Conservation (phyloP, 2,888 invertebrate species). For the Hybos culiciformis region DNA sequence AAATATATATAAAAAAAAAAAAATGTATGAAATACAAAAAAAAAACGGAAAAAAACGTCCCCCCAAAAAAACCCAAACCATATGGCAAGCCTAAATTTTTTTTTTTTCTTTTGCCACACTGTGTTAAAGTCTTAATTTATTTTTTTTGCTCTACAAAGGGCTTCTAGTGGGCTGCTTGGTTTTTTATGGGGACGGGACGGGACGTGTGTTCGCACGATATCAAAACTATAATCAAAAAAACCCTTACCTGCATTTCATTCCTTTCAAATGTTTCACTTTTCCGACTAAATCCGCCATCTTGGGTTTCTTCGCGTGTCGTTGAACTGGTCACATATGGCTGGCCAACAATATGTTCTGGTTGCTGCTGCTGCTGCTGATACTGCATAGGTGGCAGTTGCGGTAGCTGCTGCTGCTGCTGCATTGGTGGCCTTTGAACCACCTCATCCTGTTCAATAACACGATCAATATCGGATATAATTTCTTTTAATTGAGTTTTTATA, state of each 20-base stretch:
- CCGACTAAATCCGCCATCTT: neutral
- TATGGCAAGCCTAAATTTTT: too few relatives aligned
- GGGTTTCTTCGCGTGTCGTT: conserved; percentile 12
- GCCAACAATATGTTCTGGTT: conserved; percentile 14
- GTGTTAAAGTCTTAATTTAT: too few relatives aligned
- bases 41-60: too few relatives aligned
- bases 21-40: too few relatives aligned
- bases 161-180: too few relatives aligned
- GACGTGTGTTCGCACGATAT: conserved; percentile 9
- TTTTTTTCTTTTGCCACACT: too few relatives aligned
- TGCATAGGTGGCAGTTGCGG: conserved; percentile 19
- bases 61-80: too few relatives aligned
- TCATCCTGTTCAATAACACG: conserved; percentile 40
- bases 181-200: conserved; percentile 12
- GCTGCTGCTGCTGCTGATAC: conserved; percentile 19
- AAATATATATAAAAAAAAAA: too few relatives aligned
- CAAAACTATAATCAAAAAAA: too few relatives aligned
- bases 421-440: conserved; percentile 21
- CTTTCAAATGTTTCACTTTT: conserved; percentile 3
- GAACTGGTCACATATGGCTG: conserved; percentile 10
- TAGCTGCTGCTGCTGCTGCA: conserved; percentile 21
- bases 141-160: too few relatives aligned
- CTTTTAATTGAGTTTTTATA: conserved; percentile 42
- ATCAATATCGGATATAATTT: conserved; percentile 48
- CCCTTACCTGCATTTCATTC: conserved; percentile 7